Conservation (phyloP, 2,113 vertebrate genomes). For the Lethenteron camtschaticum region DNA sequence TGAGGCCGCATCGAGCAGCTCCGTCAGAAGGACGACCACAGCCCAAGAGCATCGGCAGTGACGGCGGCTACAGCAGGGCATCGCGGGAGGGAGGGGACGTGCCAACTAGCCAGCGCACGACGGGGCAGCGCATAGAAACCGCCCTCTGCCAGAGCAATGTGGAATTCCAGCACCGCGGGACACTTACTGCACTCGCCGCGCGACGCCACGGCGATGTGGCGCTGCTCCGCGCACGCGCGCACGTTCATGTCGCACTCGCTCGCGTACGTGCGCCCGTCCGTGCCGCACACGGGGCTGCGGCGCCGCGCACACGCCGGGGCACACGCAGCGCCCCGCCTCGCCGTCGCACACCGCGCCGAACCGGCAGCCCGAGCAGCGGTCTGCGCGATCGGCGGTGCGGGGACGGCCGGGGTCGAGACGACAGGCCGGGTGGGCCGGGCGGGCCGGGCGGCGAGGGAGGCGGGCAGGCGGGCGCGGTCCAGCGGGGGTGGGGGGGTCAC, state of each 20-base stretch:
- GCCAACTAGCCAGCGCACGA: too few species aligned
- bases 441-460: too few species aligned
- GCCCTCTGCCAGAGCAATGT: too few species aligned
- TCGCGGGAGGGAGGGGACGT: too few species aligned
- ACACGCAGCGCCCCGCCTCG: slow-evolving; percentile 54
- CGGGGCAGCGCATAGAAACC: too few species aligned
- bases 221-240: slow-evolving; percentile 48
- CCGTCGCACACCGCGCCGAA: slow-evolving; percentile 80
- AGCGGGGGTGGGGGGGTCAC: not conserved
- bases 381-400: slow-evolving; percentile 18
- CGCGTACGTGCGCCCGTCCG: slow-evolving; percentile 51
- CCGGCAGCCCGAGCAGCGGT: slow-evolving; percentile 54
- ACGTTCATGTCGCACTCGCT: slow-evolving; percentile 78
- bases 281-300: slow-evolving; percentile 66
- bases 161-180: not conserved
- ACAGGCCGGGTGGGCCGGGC: not conserved
- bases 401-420: not conserved
- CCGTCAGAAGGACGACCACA: too few species aligned
- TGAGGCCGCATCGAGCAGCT: too few species aligned
- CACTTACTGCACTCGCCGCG: slow-evolving; percentile 77
- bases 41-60: too few species aligned
- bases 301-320: slow-evolving; percentile 59
- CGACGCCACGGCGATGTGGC: slow-evolving; percentile 37
- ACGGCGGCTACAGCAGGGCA: too few species aligned
- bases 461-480: not conserved